phyloP scores from a whole-genome alignment of 2,888 invertebrate species.

The Cecidostiba fungosa region DNA sequence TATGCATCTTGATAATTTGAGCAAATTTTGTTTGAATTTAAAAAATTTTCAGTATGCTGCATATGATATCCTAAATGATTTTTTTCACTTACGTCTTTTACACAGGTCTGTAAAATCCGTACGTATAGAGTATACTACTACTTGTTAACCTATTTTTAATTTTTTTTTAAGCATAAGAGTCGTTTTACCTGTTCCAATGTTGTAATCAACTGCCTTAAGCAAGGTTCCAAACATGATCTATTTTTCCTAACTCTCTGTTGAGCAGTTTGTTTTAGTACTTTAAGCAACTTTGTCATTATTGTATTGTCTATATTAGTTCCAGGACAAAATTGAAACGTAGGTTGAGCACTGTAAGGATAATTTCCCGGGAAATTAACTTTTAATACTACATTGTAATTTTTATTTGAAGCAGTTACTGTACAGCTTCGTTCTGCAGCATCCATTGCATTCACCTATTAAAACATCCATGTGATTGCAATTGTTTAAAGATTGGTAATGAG shows the following conservation, averaged over 20 bases:
- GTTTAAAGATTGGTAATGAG: background rate
- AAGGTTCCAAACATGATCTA: slow-evolving; percentile 93
- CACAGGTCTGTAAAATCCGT: slow-evolving; percentile 71
- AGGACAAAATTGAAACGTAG: slow-evolving; percentile 85
- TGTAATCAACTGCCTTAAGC: slow-evolving; percentile 87
- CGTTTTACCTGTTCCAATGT: slow-evolving; percentile 83
- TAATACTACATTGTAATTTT: slow-evolving; percentile 82
- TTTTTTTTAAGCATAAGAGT: background rate
- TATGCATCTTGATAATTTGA: slow-evolving; percentile 85
- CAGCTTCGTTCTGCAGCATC: slow-evolving; percentile 83
- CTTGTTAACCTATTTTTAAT: slow-evolving; percentile 67
- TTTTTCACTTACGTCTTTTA: slow-evolving; percentile 77
- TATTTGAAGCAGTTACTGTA: slow-evolving; percentile 82
- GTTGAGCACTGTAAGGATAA: slow-evolving; percentile 87
- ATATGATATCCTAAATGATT: slow-evolving; percentile 75
- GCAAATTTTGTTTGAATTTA: slow-evolving; percentile 75
- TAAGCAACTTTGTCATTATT: slow-evolving; percentile 88
- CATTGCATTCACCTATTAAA: slow-evolving; percentile 80
- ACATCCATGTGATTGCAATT: slow-evolving; percentile 16
- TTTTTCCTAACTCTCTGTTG: slow-evolving; percentile 92
- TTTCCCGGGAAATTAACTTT: slow-evolving; percentile 87
- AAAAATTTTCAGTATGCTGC: slow-evolving; percentile 74
- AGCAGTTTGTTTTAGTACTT: slow-evolving; percentile 90
- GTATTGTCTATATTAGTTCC: slow-evolving; percentile 87
- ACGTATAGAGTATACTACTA: slow-evolving; percentile 13